Evolutionary conservation across 2,113 vertebrate species (phyloP), one percentile per base, ranked within the genome.

Genomic region (Ochotona curzoniae): DNA sequence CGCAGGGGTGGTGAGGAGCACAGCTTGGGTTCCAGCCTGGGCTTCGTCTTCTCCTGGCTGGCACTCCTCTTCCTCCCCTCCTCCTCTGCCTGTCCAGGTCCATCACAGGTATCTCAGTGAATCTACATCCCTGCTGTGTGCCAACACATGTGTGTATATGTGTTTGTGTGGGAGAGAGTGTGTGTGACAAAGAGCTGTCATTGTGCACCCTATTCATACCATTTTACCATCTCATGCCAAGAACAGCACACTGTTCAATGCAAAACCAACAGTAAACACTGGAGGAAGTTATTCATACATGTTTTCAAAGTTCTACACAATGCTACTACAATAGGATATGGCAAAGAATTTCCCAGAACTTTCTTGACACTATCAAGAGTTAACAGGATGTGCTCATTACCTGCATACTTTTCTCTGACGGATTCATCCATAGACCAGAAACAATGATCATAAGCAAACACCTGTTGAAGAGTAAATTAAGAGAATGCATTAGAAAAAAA

Each of bases 381-480:
- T 57, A 18, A 74, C 2, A 71, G 51, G 26, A 69, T 0, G 12
- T 32, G 28, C 61, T 90, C 71, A 94, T 71, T 96, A 99, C 99
- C 99, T 99, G 99, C 99, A 81, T 98, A 99, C 97, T 99, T 99
- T 87, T 99, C 99, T 90, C 95, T 98, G 57, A 99, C 97, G 8
- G 98, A 98, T 94, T 99, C 99, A 94, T 99, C 99, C 98, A 99
- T 99, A 9, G 99, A 99, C 99, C 99, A 99, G 98, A 99, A 99
- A 97, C 99, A 99, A 97, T 99, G 98, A 97, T 99, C 99, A 0
- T 99, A 99, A 0, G 99, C 99, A 97, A 99, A 99, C 13, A 98
- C 98, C 99, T 99, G 97, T 20, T 89, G 60, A 89, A 93, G 89
- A 96, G 89, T 54, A 35, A 91, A 93, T 69, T 89, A 18, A 90